Base-by-base conservation (phyloP, 2,797 vertebrate species). In the Taenioides sp. region DNA sequence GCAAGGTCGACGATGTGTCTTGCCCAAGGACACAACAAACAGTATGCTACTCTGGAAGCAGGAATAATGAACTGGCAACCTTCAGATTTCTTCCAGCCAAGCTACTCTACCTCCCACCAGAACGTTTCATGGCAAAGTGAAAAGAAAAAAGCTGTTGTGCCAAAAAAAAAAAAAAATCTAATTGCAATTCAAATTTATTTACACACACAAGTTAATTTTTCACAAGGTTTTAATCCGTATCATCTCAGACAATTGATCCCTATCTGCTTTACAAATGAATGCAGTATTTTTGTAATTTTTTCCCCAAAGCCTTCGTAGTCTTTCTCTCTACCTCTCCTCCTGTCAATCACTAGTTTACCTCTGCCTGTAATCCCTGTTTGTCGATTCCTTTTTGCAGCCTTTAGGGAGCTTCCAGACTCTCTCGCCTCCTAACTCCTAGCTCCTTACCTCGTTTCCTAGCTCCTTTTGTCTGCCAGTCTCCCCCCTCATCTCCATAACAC, bases 341-440 rank as follows among this genome's bases (percentile, higher is more conserved):
- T 49, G 64, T 50, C 64, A 65, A 65, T 65, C 64, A 49, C 31
- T 50, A 49, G 64, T 50, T 65, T 50, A 49, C 64, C 4, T 17
- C 64, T 6, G 25, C 43, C 64, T 18, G 23, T 65, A 65, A 65
- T 65, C 64, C 64, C 7, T 49, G 64, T 50, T 25, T 65, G 64
- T 65, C 63, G 37, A 50, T 65, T 12, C 34, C 37, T 64, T 64
- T 37, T 47, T 28, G 23, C 23, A 16, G 22, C 23, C 63, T 65
- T 65, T 23, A 49, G 64, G 64, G 22, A 65, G 64, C 40, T 27
- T 28, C 64, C 40, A 28, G 23, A 50, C 22, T 23, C 63, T 5
- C 58, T 28, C 16, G 14, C 16, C 58, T 34, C 58, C 27, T 18
- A 23, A 18, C 40, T 65, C 40, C 58, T 60, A 25, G n/a, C 16